These are phyloP conservation scores for Styela clava DNA, from an alignment of 23 tunicate genomes.

Conservation along the genomic window DNA sequence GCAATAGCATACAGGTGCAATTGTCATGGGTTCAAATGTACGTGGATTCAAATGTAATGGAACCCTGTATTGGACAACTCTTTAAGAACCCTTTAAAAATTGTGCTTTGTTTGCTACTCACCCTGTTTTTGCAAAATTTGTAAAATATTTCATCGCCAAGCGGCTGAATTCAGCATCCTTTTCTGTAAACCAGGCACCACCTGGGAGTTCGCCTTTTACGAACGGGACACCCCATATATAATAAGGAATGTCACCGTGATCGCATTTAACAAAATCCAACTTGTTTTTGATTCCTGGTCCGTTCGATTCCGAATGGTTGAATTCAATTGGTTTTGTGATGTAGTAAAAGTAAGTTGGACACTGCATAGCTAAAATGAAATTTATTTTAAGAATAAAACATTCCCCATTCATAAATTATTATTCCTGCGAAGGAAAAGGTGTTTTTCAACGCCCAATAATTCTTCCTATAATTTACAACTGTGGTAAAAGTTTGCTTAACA, in stretches of 20 bases:
- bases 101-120: too few species aligned
- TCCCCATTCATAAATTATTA: too few species aligned
- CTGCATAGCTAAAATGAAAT: conserved; percentile 26
- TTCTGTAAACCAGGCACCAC: conserved; percentile 77
- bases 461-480: too few species aligned
- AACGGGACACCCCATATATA: conserved; percentile 80
- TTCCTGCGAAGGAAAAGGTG: too few species aligned
- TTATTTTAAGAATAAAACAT: too few species aligned
- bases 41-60: too few species aligned
- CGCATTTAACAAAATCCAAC: conserved; percentile 66
- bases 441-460: too few species aligned
- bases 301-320: conserved; percentile 56
- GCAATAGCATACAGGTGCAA: too few species aligned
- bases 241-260: conserved; percentile 73
- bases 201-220: conserved; percentile 51
- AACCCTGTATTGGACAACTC: too few species aligned
- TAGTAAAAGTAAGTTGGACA: conserved; percentile 64
- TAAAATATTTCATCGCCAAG: conserved; percentile 60
- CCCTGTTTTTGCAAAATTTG: conserved; percentile 83
- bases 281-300: conserved; percentile 73
- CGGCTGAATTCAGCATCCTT: conserved; percentile 68
- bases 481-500: too few species aligned
- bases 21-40: too few species aligned
- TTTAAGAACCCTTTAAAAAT: too few species aligned
- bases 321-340: conserved; percentile 63